These are phyloP conservation scores for Rallus limicola DNA, from an alignment of 2,113 vertebrate species.

Conservation along the genomic window DNA sequence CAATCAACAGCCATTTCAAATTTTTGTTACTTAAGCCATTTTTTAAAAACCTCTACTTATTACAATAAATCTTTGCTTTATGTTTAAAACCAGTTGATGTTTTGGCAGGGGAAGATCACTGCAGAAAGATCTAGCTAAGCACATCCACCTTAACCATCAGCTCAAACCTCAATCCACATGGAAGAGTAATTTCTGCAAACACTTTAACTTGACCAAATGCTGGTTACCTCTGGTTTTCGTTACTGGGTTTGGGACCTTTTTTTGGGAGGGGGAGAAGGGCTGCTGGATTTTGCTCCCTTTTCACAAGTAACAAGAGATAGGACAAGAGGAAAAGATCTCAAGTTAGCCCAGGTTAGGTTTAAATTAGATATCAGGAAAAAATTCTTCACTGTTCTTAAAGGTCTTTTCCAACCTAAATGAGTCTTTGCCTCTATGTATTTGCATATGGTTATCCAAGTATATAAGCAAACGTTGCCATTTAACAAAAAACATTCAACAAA, in stretches of 20 bases:
- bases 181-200: neutral
- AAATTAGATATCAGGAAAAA: too few species aligned
- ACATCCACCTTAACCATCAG: neutral
- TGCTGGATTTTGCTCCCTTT: too few species aligned
- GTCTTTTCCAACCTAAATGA: too few species aligned
- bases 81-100: neutral
- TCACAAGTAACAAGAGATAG: too few species aligned
- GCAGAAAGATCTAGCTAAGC: neutral
- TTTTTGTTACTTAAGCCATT: neutral
- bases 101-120: neutral
- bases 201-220: neutral
- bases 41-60: neutral
- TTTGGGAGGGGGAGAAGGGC: too few species aligned
- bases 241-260: too few species aligned
- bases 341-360: too few species aligned
- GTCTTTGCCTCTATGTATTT: neutral
- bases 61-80: neutral
- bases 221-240: neutral
- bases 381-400: too few species aligned
- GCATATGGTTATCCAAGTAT: neutral
- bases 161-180: neutral
- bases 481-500: neutral
- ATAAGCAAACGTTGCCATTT: neutral
- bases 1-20: neutral
- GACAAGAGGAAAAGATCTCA: too few species aligned